Percentiles rank a stretch among this genome's conserved stretches.
Evolutionary conservation across 2,113 vertebrate genomes (phyloP).

Genomic region (Xenopus tropicalis): UCB_Xtro_10.0 CM004448.2:39365501-39366000

Average conservation of each 20-base stretch:
- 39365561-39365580: slow-evolving; percentile 64
- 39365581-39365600: slow-evolving; percentile 51
- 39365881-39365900: background rate
- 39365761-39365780: slow-evolving; percentile 66
- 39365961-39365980: background rate
- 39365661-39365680: slow-evolving; percentile 57
- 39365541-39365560: slow-evolving; percentile 61
- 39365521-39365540: slow-evolving; percentile 65
- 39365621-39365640: slow-evolving; percentile 69
- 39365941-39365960: background rate
- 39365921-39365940: no score
- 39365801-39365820: slow-evolving; percentile 35
- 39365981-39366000: background rate
- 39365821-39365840: background rate
- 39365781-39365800: slow-evolving; percentile 51
- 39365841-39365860: slow-evolving; percentile 8
- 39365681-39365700: slow-evolving; percentile 62
- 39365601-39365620: slow-evolving; percentile 53
- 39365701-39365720: slow-evolving; percentile 62
- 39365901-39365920: no score
- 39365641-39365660: slow-evolving; percentile 65
- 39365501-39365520: slow-evolving; percentile 68
- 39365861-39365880: background rate
- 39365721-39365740: slow-evolving; percentile 58
- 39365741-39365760: slow-evolving; percentile 54